Base-by-base conservation (phyloP, 2,113 vertebrate species). In the Caretta caretta region DNA sequence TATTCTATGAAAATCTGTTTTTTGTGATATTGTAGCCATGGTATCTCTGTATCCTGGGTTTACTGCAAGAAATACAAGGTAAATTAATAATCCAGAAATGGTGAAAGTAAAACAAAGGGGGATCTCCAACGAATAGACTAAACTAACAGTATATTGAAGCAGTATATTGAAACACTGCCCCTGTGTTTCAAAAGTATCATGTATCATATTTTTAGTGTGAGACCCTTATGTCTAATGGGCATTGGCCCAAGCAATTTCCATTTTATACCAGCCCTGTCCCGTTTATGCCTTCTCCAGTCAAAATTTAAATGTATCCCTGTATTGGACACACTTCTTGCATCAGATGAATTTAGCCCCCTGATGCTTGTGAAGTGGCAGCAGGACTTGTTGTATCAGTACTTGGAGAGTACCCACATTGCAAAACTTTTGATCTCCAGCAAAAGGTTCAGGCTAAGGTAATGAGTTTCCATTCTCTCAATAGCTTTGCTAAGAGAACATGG, bases 401-500 rank as follows among this genome's bases (percentile, higher is more conserved):
- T 62, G 42, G 31, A 3, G 29, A 29, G 82, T 48, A 24, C 8
- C 8, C 42, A n/a, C 38, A 20, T 62, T 84, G 8, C 1, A 19
- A 0, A 38, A 11, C 19, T 4, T 46, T 22, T 38, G 65, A 20
- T 46, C 72, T 48, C 48, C 42, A 48, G 83, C 75, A 8, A 81
- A 12, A 46, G 31, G 78, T 42, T 57, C 2, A 1, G 56, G 1
- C 20, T 50, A 0, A 4, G 19, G 83, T 0, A 1, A 3, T 0
- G 42, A 50, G 54, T 51, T 65, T 51, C 79, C 24, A 29, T 1
- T 5, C 22, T 49, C 24, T 13, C 35, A n/a, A 20, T 31, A n/a
- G 11, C 48, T 6, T 65, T 48, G 11, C 51, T 53, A 53, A 20
- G 19, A 53, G 51, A 20, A 53, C 51, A 8, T 53, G 51, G 51